Base-by-base conservation (phyloP, 2,797 vertebrate species). In the Nyctalus aviator region DNA sequence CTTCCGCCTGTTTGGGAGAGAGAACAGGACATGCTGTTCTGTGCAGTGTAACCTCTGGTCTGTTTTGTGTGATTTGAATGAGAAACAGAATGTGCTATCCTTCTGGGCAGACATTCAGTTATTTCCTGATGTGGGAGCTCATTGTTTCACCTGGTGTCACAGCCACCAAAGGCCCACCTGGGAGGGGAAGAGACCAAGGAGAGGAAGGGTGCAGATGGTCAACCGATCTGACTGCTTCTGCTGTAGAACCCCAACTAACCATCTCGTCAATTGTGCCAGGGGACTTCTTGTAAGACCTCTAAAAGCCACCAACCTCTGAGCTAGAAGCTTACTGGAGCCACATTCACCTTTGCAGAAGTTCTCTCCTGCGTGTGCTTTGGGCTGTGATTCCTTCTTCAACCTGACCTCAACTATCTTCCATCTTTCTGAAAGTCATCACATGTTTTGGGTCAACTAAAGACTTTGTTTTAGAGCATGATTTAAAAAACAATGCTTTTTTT, bases 11-110 rank as follows among this genome's bases (percentile, higher is more conserved):
- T 46, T 93, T 93, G 35, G 25, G 32, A 30, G 37, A 68, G 46
- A 88, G 18, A 66, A 78, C 62, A 46, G 66, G 75, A 95, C 88
- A 21, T n/a, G 48, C 35, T 23, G 71, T 96, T 96, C 96, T 57
- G 64, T 48, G 71, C 83, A 84, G 10, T 72, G n/a, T 71, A 72
- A 95, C 88, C 90, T 90, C 90, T 46, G 88, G 78, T 82, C 72
- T n/a, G 62, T 75, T 78, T 94, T 46, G 57, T 78, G 21, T 55
- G 79, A 94, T 73, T 23, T 88, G 59, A n/a, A 75, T 37, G 44
- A 77, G 85, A 64, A 93, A 95, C 83, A 96, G 79, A 84, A 66
- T 35, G 17, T 88, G 37, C 73, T 89, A 2, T 59, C 64, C 57
- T 66, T 78, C 14, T 1, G 55, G 62, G 50, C 44, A 90, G 55